phyloP scores from a whole-genome alignment of 2,888 invertebrate genomes.

The Volucella inanis region DNA sequence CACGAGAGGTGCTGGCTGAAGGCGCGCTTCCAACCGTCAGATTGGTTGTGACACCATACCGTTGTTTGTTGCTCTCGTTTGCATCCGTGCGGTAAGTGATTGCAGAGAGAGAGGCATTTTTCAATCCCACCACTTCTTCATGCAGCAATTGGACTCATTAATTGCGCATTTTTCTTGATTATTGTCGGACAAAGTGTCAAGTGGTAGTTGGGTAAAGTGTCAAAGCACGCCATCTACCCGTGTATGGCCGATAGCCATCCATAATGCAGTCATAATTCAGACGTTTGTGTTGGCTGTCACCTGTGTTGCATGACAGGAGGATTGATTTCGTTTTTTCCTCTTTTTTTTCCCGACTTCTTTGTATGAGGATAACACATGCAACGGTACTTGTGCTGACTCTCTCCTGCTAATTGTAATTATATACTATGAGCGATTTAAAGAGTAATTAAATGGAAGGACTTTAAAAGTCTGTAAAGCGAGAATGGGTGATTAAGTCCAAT shows the following conservation, averaged over 20 bases:
- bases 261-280: conserved; percentile 60
- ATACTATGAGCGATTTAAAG: conserved; percentile 38
- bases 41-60: conserved; percentile 46
- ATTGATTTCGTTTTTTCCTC: conserved; percentile 6
- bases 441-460: conserved; percentile 54
- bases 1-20: conserved; percentile 34
- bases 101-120: not conserved
- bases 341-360: not conserved
- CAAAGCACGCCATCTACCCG: conserved; percentile 50
- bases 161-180: conserved; percentile 61
- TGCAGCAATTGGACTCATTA: conserved; percentile 51
- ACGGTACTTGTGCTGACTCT: conserved; percentile 12
- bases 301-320: conserved; percentile 44
- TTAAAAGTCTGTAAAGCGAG: conserved; percentile 39
- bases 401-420: conserved; percentile 65
- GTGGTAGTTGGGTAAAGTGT: conserved; percentile 42
- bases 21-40: conserved; percentile 41
- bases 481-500: conserved; percentile 58
- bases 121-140: conserved; percentile 65
- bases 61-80: not conserved
- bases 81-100: conserved; percentile 7
- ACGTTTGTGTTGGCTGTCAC: conserved; percentile 45
- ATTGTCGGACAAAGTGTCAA: conserved; percentile 65
- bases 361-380: conserved; percentile 54
- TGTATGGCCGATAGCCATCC: conserved; percentile 12